phyloP scores from a whole-genome alignment of 2,113 vertebrate species.

The Opisthocomus hoazin region DNA sequence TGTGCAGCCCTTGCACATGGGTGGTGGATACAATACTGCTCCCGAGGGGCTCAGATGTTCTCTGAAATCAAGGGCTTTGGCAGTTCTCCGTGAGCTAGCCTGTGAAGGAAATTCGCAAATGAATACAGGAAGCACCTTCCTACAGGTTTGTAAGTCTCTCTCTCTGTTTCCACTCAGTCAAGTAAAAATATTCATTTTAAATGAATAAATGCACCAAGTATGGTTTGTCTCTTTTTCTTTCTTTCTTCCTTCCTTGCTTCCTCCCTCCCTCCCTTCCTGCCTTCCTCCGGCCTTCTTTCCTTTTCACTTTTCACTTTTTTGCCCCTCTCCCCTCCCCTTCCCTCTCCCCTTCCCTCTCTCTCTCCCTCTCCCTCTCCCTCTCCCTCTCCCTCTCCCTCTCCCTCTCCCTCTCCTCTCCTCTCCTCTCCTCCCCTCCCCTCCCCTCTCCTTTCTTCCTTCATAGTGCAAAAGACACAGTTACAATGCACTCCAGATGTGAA shows the following conservation, averaged over 20 bases:
- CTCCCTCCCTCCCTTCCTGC: too few species aligned
- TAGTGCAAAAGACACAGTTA: too few species aligned
- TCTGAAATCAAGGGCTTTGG: background rate
- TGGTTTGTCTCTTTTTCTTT: background rate
- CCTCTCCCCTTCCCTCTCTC: too few species aligned
- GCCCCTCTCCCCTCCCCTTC: too few species aligned
- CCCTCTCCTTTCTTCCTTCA: too few species aligned
- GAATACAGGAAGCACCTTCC: background rate
- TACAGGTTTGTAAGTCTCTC: background rate
- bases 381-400: too few species aligned
- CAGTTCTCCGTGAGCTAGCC: background rate
- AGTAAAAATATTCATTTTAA: background rate
- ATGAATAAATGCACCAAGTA: background rate
- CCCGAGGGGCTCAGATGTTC: background rate
- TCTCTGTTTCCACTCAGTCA: background rate
- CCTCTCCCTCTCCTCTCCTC: too few species aligned
- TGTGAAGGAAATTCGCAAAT: background rate
- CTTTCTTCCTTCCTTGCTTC: too few species aligned
- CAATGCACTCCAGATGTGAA: too few species aligned
- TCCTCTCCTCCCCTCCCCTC: too few species aligned
- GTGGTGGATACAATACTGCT: rapidly evolving
- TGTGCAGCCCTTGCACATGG: background rate
- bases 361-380: too few species aligned
- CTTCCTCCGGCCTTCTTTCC: background rate
- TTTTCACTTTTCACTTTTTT: background rate